Base-by-base conservation (phyloP, 2,797 vertebrate genomes). In the Cryptoblepharus egeriae region DNA sequence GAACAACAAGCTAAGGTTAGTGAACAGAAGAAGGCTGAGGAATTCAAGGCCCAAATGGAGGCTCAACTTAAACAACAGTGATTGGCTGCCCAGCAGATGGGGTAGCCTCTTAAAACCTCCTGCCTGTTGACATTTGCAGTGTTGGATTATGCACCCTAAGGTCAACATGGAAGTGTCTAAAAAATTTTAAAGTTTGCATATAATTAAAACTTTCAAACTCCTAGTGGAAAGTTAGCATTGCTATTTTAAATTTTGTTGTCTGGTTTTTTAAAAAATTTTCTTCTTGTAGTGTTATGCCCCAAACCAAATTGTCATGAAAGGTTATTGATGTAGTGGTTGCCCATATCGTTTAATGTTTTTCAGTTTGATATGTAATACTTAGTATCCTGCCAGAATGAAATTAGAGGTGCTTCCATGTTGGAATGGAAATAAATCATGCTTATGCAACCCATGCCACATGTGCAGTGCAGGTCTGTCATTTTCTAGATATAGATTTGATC, bases 1-100 rank as follows among this genome's bases (percentile, higher is more conserved):
- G 98, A 99, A 89, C 96, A 96, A 87, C 98, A 98, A 95, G 97
- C 97, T 85, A 99, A 99, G 96, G 97, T 98, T 93, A 97, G 97
- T 94, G 95, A 94, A 92, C 95, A 96, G 94, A 98, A 96, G 96
- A 97, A 95, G 4, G 93, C 95, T 24, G 97, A 98, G 94, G 97
- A 98, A 67, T 96, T 97, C 91, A 97, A 97, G 93, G 96, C 97
- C 88, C 97, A 97, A 85, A 90, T 97, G 94, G 98, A 98, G 95
- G 95, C 95, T 94, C 97, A 98, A 93, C 96, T 97, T 89, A 98
- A 96, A 94, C 97, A 98, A 90, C 97, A 97, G 93, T 96, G 96
- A 86, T 95, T 97, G 93, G 97, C 96, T 87, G 97, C 97, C 83
- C 97, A 98, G 94, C 97, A 98, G 97, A 97, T 98, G 94, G 88